Evolutionary conservation across 2,797 vertebrate genomes (phyloP), one percentile per base, ranked within the genome.

Genomic region (Nannoperca australis): DNA sequence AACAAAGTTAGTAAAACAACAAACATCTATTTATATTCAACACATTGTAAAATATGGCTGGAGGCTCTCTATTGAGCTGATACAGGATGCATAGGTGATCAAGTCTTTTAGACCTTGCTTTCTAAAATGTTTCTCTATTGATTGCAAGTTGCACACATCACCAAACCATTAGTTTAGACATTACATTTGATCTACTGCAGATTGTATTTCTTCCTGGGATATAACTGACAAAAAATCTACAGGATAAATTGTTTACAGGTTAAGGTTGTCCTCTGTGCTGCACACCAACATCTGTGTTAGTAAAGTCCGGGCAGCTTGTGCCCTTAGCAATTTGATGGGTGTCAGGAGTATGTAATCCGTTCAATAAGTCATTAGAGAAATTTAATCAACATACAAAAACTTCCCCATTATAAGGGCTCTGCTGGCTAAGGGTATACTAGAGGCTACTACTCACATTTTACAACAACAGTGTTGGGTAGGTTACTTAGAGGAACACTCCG

Each of bases 31-130:
- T 15, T 44, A 44, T 75, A 61, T 47, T 67, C 70, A 67, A 75
- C 75, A 78, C n/a, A 63, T 80, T 81, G 81, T 90, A 88, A 70
- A 79, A 78, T 80, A 78, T 86, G 70, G 60, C 73, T 62, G 61
- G 54, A 75, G 14, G 60, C 78, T 86, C 63, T 62, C 59, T 85
- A 71, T n/a, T 4, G 76, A 81, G 73, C 70, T 73, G 70, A 78
- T 63, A 83, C 76, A 82, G 24, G 40, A 59, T 78, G 54, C 50
- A 59, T 30, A 77, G 47, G 27, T 85, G 69, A 72, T 62, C 59
- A 78, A 87, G 42, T 65, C 0, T 77, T 67, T 75, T 44, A 69
- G 54, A 83, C 38, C 49, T 50, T 62, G 36, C 44, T 75, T 70
- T 63, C 85, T 87, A 87, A 70, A 78, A 81, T 63, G 32, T 65